phyloP scores from a whole-genome alignment of 2,113 vertebrate species.

The Conger conger region DNA sequence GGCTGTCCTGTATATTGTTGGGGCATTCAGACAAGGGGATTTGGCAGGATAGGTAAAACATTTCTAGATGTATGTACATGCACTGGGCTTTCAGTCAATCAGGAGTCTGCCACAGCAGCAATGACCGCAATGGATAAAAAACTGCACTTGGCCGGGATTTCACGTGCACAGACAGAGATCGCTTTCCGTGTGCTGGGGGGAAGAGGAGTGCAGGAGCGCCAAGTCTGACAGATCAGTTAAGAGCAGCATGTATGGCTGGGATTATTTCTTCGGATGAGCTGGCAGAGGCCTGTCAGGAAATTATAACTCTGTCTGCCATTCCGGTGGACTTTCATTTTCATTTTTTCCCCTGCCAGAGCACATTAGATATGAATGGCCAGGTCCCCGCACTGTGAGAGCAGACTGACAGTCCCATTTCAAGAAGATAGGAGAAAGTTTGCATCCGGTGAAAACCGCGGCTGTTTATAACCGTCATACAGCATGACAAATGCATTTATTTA shows the following conservation, averaged over 20 bases:
- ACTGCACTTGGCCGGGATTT: neutral
- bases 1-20: neutral
- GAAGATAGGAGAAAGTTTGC: neutral
- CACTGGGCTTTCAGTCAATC: neutral
- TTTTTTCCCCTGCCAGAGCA: neutral
- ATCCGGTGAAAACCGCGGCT: neutral
- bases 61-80: neutral
- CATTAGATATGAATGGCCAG: neutral
- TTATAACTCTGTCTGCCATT: neutral
- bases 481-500: neutral
- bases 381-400: neutral
- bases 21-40: neutral
- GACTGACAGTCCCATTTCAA: neutral
- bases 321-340: neutral
- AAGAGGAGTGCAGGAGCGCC: neutral
- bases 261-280: constrained; percentile 1
- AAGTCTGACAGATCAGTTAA: constrained; percentile 10
- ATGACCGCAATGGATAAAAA: neutral
- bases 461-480: neutral
- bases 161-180: neutral
- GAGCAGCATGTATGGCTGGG: neutral
- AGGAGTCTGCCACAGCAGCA: neutral
- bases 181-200: neutral
- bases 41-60: neutral
- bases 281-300: neutral